phyloP scores from a whole-genome alignment of 2,113 vertebrate genomes.

The Falcunculus frontatus region DNA sequence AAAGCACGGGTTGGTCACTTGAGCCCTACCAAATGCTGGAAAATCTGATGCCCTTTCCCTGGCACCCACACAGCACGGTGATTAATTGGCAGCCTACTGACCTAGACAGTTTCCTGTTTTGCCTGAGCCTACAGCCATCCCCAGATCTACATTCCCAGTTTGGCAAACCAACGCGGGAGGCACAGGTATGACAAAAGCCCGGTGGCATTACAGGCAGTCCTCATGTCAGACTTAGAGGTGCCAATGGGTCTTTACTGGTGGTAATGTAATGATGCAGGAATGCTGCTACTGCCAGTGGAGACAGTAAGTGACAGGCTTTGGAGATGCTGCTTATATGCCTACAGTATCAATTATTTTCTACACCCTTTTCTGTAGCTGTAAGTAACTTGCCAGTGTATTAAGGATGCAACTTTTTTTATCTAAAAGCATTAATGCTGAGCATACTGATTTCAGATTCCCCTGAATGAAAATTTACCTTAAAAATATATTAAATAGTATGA shows the following conservation, averaged over 20 bases:
- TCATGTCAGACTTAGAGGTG: background rate
- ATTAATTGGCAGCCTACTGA: background rate
- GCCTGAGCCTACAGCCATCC: conserved; percentile 21
- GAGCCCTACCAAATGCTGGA: background rate
- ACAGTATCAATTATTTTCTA: background rate
- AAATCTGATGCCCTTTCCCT: background rate
- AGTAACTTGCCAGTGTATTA: background rate
- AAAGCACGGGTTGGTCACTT: background rate
- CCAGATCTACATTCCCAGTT: background rate
- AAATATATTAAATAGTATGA: background rate
- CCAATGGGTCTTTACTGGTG: background rate
- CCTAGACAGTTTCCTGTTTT: background rate
- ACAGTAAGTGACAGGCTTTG: background rate
- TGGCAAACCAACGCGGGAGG: background rate
- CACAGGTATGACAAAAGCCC: background rate
- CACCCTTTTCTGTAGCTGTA: background rate
- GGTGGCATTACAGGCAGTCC: background rate
- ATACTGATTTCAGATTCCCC: background rate
- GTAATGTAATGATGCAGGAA: background rate
- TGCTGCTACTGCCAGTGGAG: background rate
- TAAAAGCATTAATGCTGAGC: background rate
- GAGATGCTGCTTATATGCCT: background rate
- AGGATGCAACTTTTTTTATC: background rate
- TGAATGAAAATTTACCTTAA: background rate
- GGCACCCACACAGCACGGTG: background rate